Percentiles rank a stretch among this genome's conserved stretches.
Evolutionary conservation across 2,113 vertebrate species (phyloP).

Genomic region (Cygnus atratus): DNA sequence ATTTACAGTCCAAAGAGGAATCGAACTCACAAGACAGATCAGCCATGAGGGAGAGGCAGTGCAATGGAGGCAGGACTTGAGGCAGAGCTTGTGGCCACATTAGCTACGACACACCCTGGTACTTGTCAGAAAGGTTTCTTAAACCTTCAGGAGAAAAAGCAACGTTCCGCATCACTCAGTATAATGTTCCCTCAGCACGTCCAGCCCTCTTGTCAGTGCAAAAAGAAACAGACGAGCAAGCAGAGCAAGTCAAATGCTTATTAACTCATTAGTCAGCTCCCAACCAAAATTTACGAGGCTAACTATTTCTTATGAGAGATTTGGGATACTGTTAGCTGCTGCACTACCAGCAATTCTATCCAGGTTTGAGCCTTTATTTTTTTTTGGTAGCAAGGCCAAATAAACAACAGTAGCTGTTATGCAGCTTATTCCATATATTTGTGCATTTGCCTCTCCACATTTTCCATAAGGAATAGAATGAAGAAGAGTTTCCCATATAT

Average conservation of each 20-base stretch:
- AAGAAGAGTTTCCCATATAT: background rate
- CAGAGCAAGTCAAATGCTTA: background rate
- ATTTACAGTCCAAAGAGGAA: background rate
- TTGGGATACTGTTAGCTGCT: background rate
- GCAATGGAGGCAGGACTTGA: background rate
- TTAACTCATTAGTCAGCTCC: background rate
- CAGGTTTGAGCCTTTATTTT: background rate
- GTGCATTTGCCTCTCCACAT: background rate
- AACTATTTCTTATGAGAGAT: background rate
- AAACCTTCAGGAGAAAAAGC: background rate
- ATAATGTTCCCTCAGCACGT: background rate
- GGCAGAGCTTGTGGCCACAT: background rate
- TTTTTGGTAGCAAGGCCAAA: background rate
- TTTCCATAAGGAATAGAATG: background rate
- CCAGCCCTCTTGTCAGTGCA: rapidly evolving
- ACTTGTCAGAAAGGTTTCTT: background rate
- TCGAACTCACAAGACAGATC: background rate
- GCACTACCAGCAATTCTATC: background rate
- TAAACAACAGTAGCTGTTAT: background rate
- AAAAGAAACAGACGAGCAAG: background rate
- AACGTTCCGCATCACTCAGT: background rate
- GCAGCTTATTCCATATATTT: background rate
- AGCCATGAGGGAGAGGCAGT: background rate
- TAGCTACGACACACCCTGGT: background rate
- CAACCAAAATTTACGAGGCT: background rate